Conservation (phyloP, 1,140 invertebrate species). For the Zaprionus camerounensis region DNA sequence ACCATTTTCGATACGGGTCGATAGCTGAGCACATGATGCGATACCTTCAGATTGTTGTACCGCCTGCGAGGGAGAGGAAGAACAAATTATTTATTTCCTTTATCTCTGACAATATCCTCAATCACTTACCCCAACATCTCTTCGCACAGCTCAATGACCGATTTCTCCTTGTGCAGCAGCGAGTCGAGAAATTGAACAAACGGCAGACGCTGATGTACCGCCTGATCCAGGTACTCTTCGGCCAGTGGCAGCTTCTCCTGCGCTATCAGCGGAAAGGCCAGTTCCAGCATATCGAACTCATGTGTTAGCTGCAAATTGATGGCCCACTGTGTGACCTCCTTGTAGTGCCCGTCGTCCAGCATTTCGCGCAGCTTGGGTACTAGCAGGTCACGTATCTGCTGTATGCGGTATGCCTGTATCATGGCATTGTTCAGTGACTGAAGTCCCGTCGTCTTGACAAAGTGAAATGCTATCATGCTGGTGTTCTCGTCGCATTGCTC, state of each 20-base stretch:
- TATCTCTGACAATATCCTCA: not conserved
- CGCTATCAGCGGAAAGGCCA: conserved; percentile 89
- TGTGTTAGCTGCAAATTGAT: conserved; percentile 68
- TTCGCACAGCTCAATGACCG: conserved; percentile 83
- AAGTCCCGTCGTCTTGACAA: conserved; percentile 86
- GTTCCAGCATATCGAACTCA: conserved; percentile 87
- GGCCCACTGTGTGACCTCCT: conserved; percentile 85
- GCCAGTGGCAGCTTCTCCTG: conserved; percentile 88
- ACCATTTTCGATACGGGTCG: conserved; percentile 87
- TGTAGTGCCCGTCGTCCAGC: conserved; percentile 86
- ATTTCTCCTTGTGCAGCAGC: conserved; percentile 84
- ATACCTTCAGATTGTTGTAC: conserved; percentile 66
- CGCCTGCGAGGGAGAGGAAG: conserved; percentile 25
- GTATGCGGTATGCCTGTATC: conserved; percentile 85
- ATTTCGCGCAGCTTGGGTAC: conserved; percentile 85
- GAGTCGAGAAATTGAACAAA: conserved; percentile 88
- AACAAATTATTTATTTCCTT: not conserved
- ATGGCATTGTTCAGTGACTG: conserved; percentile 86
- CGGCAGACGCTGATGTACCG: conserved; percentile 85
- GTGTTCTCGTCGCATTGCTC: conserved; percentile 84
- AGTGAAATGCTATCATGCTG: conserved; percentile 87
- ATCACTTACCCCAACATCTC: conserved; percentile 83
- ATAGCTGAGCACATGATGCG: conserved; percentile 85
- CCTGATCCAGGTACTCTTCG: conserved; percentile 87
- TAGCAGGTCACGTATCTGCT: conserved; percentile 85